These are phyloP conservation scores for Trogon surrucura DNA, from an alignment of 2,113 vertebrate species.

Conservation along the genomic window DNA sequence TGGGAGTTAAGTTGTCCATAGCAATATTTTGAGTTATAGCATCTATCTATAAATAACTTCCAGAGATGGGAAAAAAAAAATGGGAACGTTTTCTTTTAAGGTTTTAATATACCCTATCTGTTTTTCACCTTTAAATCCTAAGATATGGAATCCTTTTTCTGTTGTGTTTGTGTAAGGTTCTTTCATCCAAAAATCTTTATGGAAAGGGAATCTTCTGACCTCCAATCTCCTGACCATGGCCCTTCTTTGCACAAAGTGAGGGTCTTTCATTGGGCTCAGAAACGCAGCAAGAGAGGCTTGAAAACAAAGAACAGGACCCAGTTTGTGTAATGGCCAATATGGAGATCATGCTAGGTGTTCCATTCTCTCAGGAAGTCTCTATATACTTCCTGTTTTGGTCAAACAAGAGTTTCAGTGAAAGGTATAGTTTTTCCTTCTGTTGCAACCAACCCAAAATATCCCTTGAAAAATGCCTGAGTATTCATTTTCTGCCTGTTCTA, in stretches of 20 bases:
- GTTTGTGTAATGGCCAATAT: fast-evolving
- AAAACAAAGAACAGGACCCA: background rate
- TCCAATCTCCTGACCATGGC: background rate
- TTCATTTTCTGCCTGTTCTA: background rate
- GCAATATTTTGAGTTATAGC: background rate
- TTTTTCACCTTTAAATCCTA: background rate
- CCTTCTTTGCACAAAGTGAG: background rate
- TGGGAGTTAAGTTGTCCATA: background rate
- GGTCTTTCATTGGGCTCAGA: background rate
- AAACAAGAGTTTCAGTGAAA: background rate
- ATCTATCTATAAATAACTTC: background rate
- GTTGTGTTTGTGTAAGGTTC: fast-evolving
- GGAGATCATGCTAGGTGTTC: background rate
- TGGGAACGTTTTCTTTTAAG: fast-evolving
- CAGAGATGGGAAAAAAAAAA: background rate
- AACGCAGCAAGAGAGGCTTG: fast-evolving
- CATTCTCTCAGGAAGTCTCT: background rate
- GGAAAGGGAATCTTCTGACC: background rate
- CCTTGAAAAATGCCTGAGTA: background rate
- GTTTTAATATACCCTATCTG: background rate
- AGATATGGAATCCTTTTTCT: fast-evolving
- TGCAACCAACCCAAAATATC: background rate
- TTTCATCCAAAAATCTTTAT: background rate
- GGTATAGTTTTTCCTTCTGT: background rate
- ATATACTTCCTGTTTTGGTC: background rate